These are phyloP conservation scores for Lacerta agilis DNA, from an alignment of 2,797 vertebrate genomes.

Conservation along the genomic window DNA sequence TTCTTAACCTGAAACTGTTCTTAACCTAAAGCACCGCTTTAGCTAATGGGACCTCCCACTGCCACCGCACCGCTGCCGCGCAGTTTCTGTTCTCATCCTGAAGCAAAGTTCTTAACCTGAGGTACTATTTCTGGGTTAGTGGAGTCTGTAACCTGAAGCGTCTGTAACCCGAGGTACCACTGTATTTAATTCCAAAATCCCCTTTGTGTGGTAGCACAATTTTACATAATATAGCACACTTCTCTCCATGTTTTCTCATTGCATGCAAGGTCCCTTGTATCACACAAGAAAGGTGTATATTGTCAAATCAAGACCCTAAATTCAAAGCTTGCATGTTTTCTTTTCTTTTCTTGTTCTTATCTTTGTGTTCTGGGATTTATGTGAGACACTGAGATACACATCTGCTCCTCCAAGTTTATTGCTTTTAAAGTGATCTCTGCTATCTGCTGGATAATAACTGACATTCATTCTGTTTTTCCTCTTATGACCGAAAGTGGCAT, in stretches of 20 bases:
- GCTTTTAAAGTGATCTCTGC: conserved; percentile 14
- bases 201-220: neutral
- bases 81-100: too few relatives aligned
- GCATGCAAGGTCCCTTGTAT: fast-evolving
- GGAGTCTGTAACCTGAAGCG: too few relatives aligned
- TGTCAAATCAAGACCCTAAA: fast-evolving
- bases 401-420: neutral
- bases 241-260: fast-evolving
- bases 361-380: neutral
- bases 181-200: neutral
- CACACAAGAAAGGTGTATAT: neutral
- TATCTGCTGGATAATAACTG: conserved; percentile 10
- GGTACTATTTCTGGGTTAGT: too few relatives aligned
- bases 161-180: too few relatives aligned
- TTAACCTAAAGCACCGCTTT: too few relatives aligned
- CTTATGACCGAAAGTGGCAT: neutral
- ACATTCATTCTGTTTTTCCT: neutral
- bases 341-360: conserved; percentile 19
- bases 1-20: too few relatives aligned
- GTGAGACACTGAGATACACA: conserved; percentile 26
- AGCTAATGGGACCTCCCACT: too few relatives aligned
- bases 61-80: too few relatives aligned
- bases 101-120: too few relatives aligned
- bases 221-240: neutral
- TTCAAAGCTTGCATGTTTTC: neutral